A percentile compares a stretch with the other conserved stretches of the same genome.
phyloP scores from a whole-genome alignment of 2,888 invertebrate species.

The Hanleya hanleyi region DNA sequence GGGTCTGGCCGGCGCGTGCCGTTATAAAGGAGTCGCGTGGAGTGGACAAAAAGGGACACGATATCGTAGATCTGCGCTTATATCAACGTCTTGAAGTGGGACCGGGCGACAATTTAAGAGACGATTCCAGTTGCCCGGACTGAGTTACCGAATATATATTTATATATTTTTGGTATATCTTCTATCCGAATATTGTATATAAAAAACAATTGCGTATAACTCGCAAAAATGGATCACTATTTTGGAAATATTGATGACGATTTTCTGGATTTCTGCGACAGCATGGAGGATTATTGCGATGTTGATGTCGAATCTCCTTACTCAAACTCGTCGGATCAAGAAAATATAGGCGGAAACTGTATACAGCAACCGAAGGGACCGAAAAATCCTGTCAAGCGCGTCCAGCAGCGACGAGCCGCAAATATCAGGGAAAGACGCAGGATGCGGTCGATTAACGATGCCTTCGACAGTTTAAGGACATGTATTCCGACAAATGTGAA shows the following conservation, averaged over 20 bases:
- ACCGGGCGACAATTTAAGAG: no score
- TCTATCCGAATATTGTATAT: no score
- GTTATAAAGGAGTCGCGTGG: not conserved
- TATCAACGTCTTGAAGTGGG: no score
- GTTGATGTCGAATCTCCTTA: conserved; percentile 49
- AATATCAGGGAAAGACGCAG: conserved; percentile 92
- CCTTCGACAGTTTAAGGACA: conserved; percentile 93
- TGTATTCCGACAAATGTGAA: conserved; percentile 90
- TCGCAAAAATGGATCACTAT: conserved; percentile 48
- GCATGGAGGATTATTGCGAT: conserved; percentile 50
- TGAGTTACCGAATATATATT: not conserved
- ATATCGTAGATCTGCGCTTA: no score
- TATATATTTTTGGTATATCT: no score
- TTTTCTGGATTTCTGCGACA: conserved; percentile 60
- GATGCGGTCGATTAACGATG: conserved; percentile 98
- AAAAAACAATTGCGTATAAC: not conserved
- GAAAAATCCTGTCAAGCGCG: conserved; percentile 76
- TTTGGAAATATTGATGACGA: conserved; percentile 57
- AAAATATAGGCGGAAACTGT: conserved; percentile 32
- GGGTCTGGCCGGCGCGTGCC: not conserved
- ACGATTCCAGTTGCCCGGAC: not conserved
- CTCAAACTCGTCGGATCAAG: conserved; percentile 56
- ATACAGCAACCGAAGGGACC: not conserved
- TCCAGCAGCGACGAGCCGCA: conserved; percentile 94
- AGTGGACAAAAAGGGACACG: no score